Percentiles rank a stretch among this genome's conserved stretches.
Evolutionary conservation across 2,113 vertebrate genomes (phyloP).

Genomic region (Oceanodroma tethys): DNA sequence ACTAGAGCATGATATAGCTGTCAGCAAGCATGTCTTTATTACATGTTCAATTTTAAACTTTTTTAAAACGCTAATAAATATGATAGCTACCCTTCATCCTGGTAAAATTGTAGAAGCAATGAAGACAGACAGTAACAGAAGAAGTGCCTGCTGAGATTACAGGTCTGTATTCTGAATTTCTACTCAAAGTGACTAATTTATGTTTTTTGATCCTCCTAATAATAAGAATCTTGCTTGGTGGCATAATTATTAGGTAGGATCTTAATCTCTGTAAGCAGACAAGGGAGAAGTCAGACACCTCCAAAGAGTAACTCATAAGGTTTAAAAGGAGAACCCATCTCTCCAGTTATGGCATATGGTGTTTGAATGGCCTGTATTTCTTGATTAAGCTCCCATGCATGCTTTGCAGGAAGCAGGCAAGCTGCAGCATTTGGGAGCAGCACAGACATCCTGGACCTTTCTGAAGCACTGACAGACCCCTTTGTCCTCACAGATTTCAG

Average conservation of each 20-base stretch:
- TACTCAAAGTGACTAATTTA: neutral
- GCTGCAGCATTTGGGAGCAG: neutral
- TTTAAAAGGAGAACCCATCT: neutral
- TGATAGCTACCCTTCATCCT: neutral
- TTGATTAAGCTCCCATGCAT: neutral
- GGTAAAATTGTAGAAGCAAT: neutral
- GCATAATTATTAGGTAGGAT: neutral
- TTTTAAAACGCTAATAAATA: neutral
- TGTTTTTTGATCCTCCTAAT: neutral
- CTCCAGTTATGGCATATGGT: fast-evolving
- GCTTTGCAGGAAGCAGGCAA: neutral
- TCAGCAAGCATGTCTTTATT: neutral
- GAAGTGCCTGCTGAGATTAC: neutral
- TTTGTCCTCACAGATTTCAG: neutral
- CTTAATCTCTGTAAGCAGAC: neutral
- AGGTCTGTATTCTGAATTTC: neutral
- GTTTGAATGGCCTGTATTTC: neutral
- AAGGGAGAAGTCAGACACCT: neutral
- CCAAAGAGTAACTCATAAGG: neutral
- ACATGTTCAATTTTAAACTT: neutral
- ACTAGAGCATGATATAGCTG: neutral
- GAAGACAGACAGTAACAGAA: neutral
- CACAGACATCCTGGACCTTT: neutral
- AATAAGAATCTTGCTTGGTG: neutral
- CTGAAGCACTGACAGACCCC: neutral